Base-by-base conservation (phyloP, 2,113 vertebrate species). In the Hystrix cristata region DNA sequence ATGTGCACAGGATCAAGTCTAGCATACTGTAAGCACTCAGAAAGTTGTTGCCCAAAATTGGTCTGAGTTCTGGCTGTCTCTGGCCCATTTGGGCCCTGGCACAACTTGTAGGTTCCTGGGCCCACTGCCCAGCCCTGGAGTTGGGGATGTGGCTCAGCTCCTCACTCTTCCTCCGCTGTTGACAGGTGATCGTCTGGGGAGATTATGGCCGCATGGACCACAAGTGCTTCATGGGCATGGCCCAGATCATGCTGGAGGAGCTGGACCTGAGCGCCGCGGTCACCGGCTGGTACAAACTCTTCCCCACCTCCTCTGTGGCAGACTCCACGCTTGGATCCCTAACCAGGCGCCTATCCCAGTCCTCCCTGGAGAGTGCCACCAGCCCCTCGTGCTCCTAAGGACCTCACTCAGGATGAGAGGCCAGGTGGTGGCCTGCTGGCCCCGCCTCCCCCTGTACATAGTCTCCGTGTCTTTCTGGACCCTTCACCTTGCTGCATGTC, bases 191-290 rank as follows among this genome's bases (percentile, higher is more conserved):
- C 7, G 99, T 99, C 82, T 99, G 99, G 99, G 99, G 99, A 12
- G 99, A 99, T 95, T 99, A 99, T 0, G 99, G 99, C 60, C 99
- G 99, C 95, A 99, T 99, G 99, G 99, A 99, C 99, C 99, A 99
- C 99, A 99, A 99, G 98, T 99, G 99, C 99, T 99, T 99, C 99
- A 99, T 99, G 99, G 99, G 99, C 93, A 99, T 99, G 99, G 99
- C 99, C 62, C 99, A 99, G 99, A 99, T 99, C 98, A 99, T 99
- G 83, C 98, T 99, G 98, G 99, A 99, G 53, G 99, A 99, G 99
- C 99, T 99, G 97, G 99, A 99, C 97, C 99, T 99, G 98, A 99
- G 99, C 55, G 99, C 99, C 15, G 92, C 94, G 0, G 99, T 99
- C 79, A 96, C 99, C 0, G 99, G 99, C 98, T 99, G 99, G 99